Percentiles rank a stretch among this genome's conserved stretches.
These are phyloP conservation scores for Chaetops frenatus DNA, from an alignment of 2,113 vertebrate genomes.

Conservation along the genomic window DNA sequence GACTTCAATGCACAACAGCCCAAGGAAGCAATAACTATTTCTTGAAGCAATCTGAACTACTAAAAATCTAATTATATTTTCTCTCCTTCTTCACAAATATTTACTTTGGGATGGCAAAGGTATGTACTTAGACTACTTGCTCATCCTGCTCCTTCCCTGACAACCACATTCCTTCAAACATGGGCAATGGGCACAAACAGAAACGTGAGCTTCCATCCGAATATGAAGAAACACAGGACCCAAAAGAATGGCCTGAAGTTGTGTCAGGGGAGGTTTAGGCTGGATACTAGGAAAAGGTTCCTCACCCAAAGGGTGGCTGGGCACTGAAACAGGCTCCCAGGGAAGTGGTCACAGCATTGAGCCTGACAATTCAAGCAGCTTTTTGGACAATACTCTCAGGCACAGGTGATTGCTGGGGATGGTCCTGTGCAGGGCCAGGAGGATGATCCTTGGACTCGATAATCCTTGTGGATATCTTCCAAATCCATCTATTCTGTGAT, in stretches of 20 bases:
- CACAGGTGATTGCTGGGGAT: not conserved
- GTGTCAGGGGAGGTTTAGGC: not conserved
- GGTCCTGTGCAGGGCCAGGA: not conserved
- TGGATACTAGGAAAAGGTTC: not conserved
- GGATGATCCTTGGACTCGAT: not conserved
- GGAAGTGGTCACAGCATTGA: too few relatives aligned
- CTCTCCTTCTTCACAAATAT: not conserved
- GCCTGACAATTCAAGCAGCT: accelerated
- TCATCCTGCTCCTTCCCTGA: not conserved
- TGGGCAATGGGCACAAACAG: accelerated
- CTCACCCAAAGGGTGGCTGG: not conserved
- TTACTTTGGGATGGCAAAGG: not conserved
- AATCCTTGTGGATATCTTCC: not conserved
- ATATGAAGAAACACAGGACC: not conserved
- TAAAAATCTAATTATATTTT: not conserved
- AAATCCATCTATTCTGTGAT: not conserved
- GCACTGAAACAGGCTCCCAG: not conserved
- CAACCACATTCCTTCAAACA: not conserved
- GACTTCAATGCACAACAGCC: not conserved
- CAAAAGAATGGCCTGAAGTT: not conserved
- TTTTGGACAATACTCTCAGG: not conserved
- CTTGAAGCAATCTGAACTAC: not conserved
- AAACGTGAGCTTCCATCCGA: not conserved
- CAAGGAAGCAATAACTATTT: not conserved
- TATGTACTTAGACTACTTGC: not conserved